Base-by-base conservation (phyloP, 2,797 vertebrate species). In the Sorex maritimensis region DNA sequence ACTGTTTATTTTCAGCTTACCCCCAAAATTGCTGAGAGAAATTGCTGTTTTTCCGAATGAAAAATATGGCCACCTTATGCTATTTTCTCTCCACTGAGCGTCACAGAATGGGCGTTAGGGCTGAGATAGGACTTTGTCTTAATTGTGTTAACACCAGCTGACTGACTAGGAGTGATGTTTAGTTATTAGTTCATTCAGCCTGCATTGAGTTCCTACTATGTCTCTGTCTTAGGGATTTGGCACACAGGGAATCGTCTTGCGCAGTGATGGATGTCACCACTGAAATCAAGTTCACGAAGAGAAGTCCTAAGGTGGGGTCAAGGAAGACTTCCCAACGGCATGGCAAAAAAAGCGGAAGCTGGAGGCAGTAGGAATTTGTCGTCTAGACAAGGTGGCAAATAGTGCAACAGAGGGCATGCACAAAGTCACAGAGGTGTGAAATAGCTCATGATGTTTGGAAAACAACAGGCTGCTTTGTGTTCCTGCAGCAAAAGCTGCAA, bases 361-460 rank as follows among this genome's bases (percentile, higher is more conserved):
- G 23, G 81, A 94, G 82, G 75, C 46, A 93, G 72, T 46, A 90
- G 79, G 55, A 49, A 4, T 44, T 83, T 81, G 28, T 19, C 46
- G 75, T 28, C 81, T 49, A 93, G 91, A 92, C 23, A 85, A 92
- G 34, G 58, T 78, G 38, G 86, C 74, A 92, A 86, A 79, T 55
- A 71, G 69, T 92, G 13, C 52, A 81, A 6, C 55, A 72, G 69
- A 92, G 55, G 69, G 34, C 55, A 72, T 3, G 44, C 89, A 46
- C 24, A 15, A 46, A 69, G 34, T 73, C 93, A 96, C 84, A 38
- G 0, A 1, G 81, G 38, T 74, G 55, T 80, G 86, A 90, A 82
- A 44, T n/a, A 21, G 68, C 26, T 90, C 52, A 55, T 23, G 28
- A 85, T 28, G 55, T 61, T 4, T 74, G n/a, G 46, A 74, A 94